Percentiles rank a stretch among this genome's conserved stretches.
Evolutionary conservation across 30 jellyfish, hydroid and myxozoan genomes (phyloP).

Genomic region (Rhopilema esculentum): DNA sequence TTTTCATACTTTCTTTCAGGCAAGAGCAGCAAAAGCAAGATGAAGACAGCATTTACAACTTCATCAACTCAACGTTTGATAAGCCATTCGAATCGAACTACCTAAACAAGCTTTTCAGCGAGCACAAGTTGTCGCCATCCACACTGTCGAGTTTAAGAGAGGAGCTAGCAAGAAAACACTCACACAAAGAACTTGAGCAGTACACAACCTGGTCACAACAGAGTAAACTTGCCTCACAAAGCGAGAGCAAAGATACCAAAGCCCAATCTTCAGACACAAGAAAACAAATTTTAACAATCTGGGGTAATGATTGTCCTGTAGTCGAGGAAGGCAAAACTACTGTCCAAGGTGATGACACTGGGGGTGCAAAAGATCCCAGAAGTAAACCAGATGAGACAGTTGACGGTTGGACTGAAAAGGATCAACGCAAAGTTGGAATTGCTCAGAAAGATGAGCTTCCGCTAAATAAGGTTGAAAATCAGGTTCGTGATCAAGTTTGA

Average conservation of each 20-base stretch:
- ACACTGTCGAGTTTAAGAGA: slow-evolving; percentile 9
- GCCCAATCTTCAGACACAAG: no score
- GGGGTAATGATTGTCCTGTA: not conserved
- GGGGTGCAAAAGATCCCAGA: not conserved
- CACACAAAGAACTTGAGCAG: not conserved
- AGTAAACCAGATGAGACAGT: not conserved
- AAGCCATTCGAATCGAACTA: slow-evolving; percentile 67
- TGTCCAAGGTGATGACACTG: not conserved
- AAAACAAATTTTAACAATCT: not conserved
- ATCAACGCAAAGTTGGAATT: no score
- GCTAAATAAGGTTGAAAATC: no score
- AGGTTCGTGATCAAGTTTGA: no score
- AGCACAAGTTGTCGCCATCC: slow-evolving; percentile 56
- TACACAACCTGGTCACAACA: slow-evolving; percentile 72
- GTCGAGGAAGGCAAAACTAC: not conserved
- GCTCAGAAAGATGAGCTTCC: no score
- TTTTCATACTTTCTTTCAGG: not conserved
- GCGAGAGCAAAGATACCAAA: not conserved
- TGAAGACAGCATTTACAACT: not conserved
- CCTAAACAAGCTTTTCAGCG: slow-evolving; percentile 50
- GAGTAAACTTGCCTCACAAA: slow-evolving; percentile 9
- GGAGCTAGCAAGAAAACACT: slow-evolving; percentile 25
- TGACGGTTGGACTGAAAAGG: not conserved
- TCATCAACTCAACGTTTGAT: slow-evolving; percentile 6
- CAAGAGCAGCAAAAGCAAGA: not conserved